Percentiles rank a stretch among this genome's conserved stretches.
phyloP scores from a whole-genome alignment of 2,113 vertebrate genomes.

The Leptocoma aspasia region DNA sequence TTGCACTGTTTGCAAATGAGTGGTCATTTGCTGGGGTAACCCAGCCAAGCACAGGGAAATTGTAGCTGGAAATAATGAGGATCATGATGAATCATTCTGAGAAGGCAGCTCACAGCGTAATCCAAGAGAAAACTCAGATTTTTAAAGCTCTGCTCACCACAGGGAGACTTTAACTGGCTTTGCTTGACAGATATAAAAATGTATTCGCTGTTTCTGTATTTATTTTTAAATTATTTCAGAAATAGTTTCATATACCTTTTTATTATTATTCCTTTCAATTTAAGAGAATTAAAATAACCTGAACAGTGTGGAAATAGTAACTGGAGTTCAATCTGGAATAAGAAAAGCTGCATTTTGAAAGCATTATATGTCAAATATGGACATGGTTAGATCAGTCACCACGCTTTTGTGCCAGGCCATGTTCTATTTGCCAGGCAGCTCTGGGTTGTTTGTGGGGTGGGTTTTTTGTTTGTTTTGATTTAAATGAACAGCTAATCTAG shows the following conservation, averaged over 20 bases:
- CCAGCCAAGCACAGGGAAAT: not conserved
- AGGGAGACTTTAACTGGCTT: slow-evolving; percentile 12
- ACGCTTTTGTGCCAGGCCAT: not conserved
- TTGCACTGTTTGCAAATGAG: not conserved
- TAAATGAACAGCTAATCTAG: not conserved
- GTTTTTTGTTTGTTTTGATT: not conserved
- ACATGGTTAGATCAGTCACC: not conserved
- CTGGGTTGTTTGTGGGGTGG: not conserved
- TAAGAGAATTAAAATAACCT: not conserved
- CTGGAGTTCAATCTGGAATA: not conserved
- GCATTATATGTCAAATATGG: not conserved
- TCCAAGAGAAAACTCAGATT: not conserved
- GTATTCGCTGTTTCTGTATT: not conserved
- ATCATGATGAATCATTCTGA: slow-evolving; percentile 8
- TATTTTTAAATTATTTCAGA: not conserved
- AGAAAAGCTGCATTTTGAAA: not conserved
- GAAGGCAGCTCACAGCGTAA: not conserved
- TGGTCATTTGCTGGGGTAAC: not conserved
- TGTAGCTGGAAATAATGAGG: not conserved
- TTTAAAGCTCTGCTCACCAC: not conserved
- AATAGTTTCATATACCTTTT: not conserved
- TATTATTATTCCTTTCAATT: not conserved
- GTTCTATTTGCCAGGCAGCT: not conserved
- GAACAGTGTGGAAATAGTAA: not conserved
- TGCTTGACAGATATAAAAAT: not conserved